Base-by-base conservation (phyloP, 1,140 invertebrate species). In the Lucilia sericata region DNA sequence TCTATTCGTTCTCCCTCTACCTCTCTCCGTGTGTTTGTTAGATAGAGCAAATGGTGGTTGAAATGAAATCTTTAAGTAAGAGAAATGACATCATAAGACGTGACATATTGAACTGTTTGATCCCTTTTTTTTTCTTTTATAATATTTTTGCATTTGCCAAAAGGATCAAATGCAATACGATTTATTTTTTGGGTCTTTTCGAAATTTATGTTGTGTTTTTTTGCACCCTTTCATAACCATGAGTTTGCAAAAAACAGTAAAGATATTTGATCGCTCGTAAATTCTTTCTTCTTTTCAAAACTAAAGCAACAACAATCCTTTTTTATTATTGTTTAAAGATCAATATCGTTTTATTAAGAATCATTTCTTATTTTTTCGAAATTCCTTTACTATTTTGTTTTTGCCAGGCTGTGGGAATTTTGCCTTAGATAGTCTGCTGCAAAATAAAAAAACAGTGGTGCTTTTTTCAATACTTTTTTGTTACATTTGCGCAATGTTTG, bases 31-130 rank as follows among this genome's bases (percentile, higher is more conserved):
- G 49, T 17, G 51, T n/a, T 55, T 17, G n/a, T 30, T 30, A 60
- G 4, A 21, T 30, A 60, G 4, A 21, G 42, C 12, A 49, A 80
- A 51, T 51, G 76, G 76, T 47, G 76, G 76, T 51, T 49, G 76
- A 17, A 80, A 25, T 36, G 47, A 21, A 80, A 19, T 49, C 65
- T 70, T 49, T 80, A 80, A 80, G 76, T 80, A 80, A 80, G 76
- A 47, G 47, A 80, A 80, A 80, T 80, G 76, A 80, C 76, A 80
- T 80, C 76, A 80, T 80, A 80, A 80, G 76, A 80, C 76, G 76
- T 80, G 76, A 80, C 76, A 80, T 25, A 80, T 80, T 80, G 76
- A 51, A 80, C 76, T 51, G 42, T 80, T 8, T 80, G 76, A 80
- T 49, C 76, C 42, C 25, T 30, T 30, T 49, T 80, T 80, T 49